Evolutionary conservation across 2,888 invertebrate species (phyloP).

Genomic region (Globia sparganii): DNA sequence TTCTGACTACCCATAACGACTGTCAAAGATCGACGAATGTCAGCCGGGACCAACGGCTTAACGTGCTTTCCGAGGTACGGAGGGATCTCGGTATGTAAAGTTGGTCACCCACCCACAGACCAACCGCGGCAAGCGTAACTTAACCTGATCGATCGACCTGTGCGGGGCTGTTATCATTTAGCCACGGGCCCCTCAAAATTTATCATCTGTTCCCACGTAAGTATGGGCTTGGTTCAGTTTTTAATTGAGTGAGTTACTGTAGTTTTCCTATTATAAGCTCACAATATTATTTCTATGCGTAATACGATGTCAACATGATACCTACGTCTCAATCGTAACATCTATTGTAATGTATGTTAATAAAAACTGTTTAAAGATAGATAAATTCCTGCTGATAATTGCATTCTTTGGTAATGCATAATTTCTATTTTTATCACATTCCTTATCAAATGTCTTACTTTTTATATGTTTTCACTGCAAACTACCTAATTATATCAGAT

Average conservation of each 20-base stretch:
- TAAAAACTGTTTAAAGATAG: constrained; percentile 30
- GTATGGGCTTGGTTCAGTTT: not conserved
- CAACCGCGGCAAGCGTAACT: too few species aligned
- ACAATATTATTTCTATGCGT: not conserved
- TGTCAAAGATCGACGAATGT: too few species aligned
- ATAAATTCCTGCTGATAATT: constrained; percentile 23
- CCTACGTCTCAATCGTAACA: constrained; percentile 20
- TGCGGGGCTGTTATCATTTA: too few species aligned
- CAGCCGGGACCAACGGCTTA: too few species aligned
- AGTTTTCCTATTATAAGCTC: constrained; percentile 16
- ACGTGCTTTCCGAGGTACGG: too few species aligned
- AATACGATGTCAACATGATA: constrained; percentile 1
- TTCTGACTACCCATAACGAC: too few species aligned
- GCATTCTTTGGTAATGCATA: constrained; percentile 14
- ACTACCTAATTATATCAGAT: not conserved
- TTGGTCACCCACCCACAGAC: too few species aligned
- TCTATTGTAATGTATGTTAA: constrained; percentile 50
- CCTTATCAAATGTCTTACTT: not conserved
- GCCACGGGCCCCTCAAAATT: too few species aligned
- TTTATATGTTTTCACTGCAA: not conserved
- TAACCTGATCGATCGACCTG: too few species aligned
- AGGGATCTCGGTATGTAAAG: too few species aligned
- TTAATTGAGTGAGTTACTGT: not conserved
- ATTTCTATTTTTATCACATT: constrained; percentile 18
- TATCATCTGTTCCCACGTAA: not conserved